Evolutionary conservation across 1,140 invertebrate genomes (phyloP).

Genomic region (Neodiprion pinetum): DNA sequence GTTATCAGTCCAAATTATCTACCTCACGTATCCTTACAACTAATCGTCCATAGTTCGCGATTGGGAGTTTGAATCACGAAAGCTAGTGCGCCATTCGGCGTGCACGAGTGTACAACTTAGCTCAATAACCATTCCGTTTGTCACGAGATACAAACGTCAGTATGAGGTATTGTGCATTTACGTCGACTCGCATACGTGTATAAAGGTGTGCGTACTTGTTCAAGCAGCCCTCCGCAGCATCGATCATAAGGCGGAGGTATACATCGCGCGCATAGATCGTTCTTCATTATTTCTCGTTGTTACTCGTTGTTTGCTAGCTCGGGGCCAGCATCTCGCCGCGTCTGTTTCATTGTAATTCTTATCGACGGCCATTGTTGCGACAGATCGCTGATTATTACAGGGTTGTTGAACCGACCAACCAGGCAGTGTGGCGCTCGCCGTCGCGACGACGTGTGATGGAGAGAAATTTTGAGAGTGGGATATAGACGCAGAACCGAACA

Average conservation of each 20-base stretch:
- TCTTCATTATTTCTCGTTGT: conserved; percentile 9
- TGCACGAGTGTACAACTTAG: conserved; percentile 23
- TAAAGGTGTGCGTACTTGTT: too few species aligned
- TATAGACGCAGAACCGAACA: background rate
- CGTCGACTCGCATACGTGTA: too few species aligned
- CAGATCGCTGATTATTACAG: conserved; percentile 26
- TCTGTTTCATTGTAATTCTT: background rate
- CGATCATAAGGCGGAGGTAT: background rate
- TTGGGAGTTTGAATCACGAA: background rate
- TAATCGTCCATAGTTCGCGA: background rate
- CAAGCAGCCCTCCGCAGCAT: background rate
- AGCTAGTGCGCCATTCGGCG: background rate
- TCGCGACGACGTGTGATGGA: background rate
- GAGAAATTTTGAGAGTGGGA: too few species aligned
- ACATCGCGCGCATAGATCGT: conserved; percentile 1
- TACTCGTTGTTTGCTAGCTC: background rate
- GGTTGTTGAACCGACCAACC: conserved; percentile 29
- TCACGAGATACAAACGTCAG: conserved; percentile 14
- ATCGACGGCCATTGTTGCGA: conserved; percentile 17
- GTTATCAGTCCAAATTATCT: background rate
- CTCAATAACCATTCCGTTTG: conserved; percentile 28
- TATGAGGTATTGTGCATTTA: background rate
- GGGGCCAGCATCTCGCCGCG: background rate
- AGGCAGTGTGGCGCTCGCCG: background rate
- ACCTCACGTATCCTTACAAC: background rate